Percentiles rank a stretch among this genome's conserved stretches.
These are phyloP conservation scores for Sisor rabdophorus DNA, from an alignment of 2,113 vertebrate genomes.

Conservation along the genomic window DNA sequence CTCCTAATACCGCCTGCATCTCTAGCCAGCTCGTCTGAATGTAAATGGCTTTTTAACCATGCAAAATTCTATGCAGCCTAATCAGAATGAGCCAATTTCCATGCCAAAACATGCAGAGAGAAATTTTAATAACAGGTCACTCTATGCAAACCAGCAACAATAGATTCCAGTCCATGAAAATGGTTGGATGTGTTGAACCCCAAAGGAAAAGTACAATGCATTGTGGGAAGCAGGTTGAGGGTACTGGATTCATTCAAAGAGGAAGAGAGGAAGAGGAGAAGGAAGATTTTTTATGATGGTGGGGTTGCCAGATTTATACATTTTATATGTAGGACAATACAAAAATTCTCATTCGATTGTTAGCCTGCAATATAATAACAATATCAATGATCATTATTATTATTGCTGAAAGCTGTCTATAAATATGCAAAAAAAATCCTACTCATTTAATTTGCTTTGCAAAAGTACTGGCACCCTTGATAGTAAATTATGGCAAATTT, in stretches of 20 bases:
- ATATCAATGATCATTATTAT: no score
- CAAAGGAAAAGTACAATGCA: not conserved
- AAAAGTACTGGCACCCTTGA: not conserved
- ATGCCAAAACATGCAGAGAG: constrained; percentile 13
- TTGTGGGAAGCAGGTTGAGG: constrained; percentile 12
- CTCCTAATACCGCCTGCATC: not conserved
- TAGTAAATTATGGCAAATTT: no score
- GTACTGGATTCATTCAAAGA: constrained; percentile 17
- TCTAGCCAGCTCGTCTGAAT: not conserved
- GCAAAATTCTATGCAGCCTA: not conserved
- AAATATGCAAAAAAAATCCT: not conserved
- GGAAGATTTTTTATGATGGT: not conserved
- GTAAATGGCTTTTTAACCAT: not conserved
- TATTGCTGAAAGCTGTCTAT: no score
- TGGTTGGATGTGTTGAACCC: not conserved
- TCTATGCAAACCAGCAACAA: constrained; percentile 23
- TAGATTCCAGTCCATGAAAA: not conserved
- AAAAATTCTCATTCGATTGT: not conserved
- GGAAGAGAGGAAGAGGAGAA: constrained; percentile 10
- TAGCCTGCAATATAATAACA: not conserved
- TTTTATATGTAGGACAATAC: not conserved
- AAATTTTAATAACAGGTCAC: constrained; percentile 27
- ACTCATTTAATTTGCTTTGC: not conserved
- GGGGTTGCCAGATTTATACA: constrained; percentile 11
- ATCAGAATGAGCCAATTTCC: constrained; percentile 12